Evolutionary conservation across 2,888 invertebrate genomes (phyloP), one percentile per base, ranked within the genome.

Genomic region (Phortica okadai): DNA sequence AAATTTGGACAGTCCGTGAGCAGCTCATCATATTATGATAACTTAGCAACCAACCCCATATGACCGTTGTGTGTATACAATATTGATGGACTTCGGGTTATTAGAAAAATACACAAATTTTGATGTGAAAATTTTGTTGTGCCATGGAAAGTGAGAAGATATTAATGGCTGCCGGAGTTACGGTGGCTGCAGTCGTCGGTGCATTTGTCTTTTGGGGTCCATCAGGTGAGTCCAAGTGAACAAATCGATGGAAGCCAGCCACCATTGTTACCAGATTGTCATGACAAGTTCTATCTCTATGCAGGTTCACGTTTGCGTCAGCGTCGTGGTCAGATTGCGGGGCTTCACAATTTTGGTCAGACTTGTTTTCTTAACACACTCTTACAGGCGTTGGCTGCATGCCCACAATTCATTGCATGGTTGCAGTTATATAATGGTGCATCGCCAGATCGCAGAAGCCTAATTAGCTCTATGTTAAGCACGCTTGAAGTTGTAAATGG

Each of bases 291-390:
- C 70, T 25, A 75, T 74, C 25, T 66, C 58, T 41, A 33, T 86
- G 85, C 85, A 81, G 88, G 90, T 21, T 90, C 94, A 6, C 92
- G 93, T 77, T 92, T 93, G 76, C 92, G 94, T 56, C 93, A 94
- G 87, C 92, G 94, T 45, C 92, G 94, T 84, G 97, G 96, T 33
- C 94, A 96, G 90, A 94, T 97, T 74, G 94, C 96, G 42, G 98
- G 98, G 8, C 93, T 98, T 56, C 95, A 96, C 82, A 98, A 98
- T 92, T 93, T 98, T 80, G 98, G 98, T 62, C 95, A 96, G 83
- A 97, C 98, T 0, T 98, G 98, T 91, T 98, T 98, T 90, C 92
- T 98, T 75, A 98, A 98, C 92, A 96, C 98, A 0, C 92, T 98
- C 69, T 92, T 98, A 42, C 98, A 98, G 92, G 96, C 97, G 2